Conservation (phyloP, 2,888 invertebrate genomes). For the Sialis fuliginosa region DNA sequence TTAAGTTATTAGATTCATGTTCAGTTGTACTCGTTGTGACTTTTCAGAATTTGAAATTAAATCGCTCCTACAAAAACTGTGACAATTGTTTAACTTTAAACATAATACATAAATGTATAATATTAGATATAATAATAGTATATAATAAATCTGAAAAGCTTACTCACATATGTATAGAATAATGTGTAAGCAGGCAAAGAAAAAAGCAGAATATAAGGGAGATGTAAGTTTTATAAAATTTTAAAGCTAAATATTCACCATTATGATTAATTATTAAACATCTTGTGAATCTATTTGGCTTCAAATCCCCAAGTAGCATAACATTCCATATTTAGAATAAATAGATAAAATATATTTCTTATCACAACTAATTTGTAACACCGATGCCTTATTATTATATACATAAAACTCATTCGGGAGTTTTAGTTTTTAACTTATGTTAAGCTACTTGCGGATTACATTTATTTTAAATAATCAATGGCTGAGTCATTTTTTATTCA, state of each 20-base stretch:
- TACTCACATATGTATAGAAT: background rate
- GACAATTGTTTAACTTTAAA: constrained; percentile 2
- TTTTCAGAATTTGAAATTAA: too few species aligned
- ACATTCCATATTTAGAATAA: background rate
- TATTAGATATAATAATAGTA: constrained; percentile 1
- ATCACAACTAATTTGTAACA: background rate
- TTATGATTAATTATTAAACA: too few species aligned
- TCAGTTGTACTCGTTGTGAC: too few species aligned
- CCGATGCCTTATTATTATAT: background rate
- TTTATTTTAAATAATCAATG: background rate
- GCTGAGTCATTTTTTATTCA: background rate
- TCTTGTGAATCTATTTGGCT: background rate
- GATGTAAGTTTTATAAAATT: background rate
- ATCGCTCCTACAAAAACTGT: background rate
- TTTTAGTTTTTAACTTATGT: background rate
- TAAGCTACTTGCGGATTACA: background rate
- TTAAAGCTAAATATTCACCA: too few species aligned
- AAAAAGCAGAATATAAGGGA: background rate
- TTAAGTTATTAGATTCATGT: too few species aligned
- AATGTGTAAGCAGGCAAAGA: background rate
- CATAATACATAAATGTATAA: constrained; percentile 3
- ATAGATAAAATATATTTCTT: background rate
- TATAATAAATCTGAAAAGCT: background rate
- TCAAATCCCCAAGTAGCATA: background rate
- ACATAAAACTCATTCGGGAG: background rate